These are phyloP conservation scores for Amblyteles armatorius DNA, from an alignment of 2,888 invertebrate species.

Conservation along the genomic window DNA sequence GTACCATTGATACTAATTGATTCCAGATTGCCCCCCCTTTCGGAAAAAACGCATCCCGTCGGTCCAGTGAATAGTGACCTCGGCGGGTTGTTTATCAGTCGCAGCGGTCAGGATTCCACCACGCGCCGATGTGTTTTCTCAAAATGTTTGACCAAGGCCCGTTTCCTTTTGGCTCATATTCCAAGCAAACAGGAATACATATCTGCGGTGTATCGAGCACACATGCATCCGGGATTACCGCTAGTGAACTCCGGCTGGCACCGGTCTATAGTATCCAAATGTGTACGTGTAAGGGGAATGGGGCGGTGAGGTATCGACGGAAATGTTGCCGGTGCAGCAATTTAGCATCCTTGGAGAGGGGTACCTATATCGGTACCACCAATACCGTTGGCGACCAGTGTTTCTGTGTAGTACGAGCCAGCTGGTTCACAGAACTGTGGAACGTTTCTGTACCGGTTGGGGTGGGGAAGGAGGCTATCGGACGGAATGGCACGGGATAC, in stretches of 20 bases:
- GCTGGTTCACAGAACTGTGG: slow-evolving; percentile 51
- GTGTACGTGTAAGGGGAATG: slow-evolving; percentile 15
- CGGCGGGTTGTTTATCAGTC: neutral
- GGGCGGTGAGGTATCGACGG: slow-evolving; percentile 28
- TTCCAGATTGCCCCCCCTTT: neutral
- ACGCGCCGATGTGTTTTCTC: slow-evolving; percentile 64
- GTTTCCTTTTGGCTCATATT: slow-evolving; percentile 31
- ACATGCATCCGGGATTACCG: neutral
- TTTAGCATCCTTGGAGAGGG: slow-evolving; percentile 48
- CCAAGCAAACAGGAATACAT: slow-evolving; percentile 3
- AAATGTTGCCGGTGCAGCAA: slow-evolving; percentile 36
- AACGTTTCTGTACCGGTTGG: slow-evolving; percentile 10
- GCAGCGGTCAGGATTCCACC: neutral
- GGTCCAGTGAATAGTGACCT: neutral
- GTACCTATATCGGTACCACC: slow-evolving; percentile 21
- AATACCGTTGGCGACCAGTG: slow-evolving; percentile 20
- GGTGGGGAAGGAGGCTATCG: neutral
- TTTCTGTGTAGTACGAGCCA: slow-evolving; percentile 39
- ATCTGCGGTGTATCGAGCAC: slow-evolving; percentile 24
- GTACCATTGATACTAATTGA: neutral
- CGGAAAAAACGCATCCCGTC: neutral
- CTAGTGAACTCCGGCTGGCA: neutral
- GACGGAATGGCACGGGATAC: slow-evolving; percentile 43
- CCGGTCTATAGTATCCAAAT: neutral
- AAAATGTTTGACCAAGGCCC: slow-evolving; percentile 62